These are phyloP conservation scores for Drosophila suboccidentalis DNA, from an alignment of 2,888 invertebrate genomes.

Conservation along the genomic window DNA sequence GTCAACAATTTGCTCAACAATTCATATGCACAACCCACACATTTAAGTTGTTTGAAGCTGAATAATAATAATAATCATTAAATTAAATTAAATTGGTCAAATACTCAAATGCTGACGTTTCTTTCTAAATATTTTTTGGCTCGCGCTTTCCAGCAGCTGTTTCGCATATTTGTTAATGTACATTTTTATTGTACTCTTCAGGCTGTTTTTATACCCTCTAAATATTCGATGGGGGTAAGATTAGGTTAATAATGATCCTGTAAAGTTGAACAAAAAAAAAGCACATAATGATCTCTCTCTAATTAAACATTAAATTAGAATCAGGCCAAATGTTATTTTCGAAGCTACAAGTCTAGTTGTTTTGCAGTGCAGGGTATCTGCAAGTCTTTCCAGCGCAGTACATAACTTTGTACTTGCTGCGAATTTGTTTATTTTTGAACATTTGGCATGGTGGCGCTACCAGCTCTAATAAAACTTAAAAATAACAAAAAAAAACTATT, in stretches of 20 bases:
- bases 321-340: no score
- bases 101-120: conserved; percentile 37
- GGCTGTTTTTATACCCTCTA: conserved; percentile 18
- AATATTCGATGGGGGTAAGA: not conserved
- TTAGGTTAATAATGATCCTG: not conserved
- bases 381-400: not conserved
- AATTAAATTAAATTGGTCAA: conserved; percentile 48
- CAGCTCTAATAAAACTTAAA: conserved; percentile 46
- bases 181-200: conserved; percentile 56
- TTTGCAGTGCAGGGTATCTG: conserved; percentile 4
- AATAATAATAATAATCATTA: conserved; percentile 52
- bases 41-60: conserved; percentile 12
- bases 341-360: not conserved
- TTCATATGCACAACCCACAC: conserved; percentile 33
- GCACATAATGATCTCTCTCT: not conserved
- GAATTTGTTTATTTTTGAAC: conserved; percentile 50
- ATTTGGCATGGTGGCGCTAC: conserved; percentile 69
- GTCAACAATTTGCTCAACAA: conserved; percentile 45
- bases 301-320: not conserved
- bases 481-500: conserved; percentile 43
- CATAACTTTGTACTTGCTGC: conserved; percentile 4
- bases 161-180: conserved; percentile 66
- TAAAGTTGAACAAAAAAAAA: not conserved
- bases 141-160: conserved; percentile 65
- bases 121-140: conserved; percentile 51